These are phyloP conservation scores for Tiphia femorata DNA, from an alignment of 2,888 invertebrate species.

Conservation along the genomic window DNA sequence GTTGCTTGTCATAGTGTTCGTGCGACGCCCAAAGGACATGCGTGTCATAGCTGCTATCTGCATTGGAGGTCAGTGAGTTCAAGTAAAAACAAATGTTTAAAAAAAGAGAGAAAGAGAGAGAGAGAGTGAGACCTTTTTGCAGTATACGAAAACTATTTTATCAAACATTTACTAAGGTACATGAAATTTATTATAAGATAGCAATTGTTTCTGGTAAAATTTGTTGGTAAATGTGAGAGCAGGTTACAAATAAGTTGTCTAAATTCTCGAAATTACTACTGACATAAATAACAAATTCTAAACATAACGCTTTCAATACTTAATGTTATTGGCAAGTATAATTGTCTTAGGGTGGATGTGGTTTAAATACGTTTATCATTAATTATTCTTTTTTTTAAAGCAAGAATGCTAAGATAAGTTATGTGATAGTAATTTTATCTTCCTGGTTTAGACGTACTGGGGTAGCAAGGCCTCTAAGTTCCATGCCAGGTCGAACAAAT, in stretches of 20 bases:
- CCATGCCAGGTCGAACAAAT: slow-evolving; percentile 71
- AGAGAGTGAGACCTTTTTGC: slow-evolving; percentile 13
- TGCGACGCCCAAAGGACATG: slow-evolving; percentile 81
- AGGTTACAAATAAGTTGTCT: no score
- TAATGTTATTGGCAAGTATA: no score
- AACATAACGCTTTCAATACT: no score
- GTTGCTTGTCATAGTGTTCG: slow-evolving; percentile 82
- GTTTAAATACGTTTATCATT: no score
- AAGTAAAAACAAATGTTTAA: slow-evolving; percentile 46
- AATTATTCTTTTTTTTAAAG: no score
- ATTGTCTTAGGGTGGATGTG: no score
- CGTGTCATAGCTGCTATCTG: slow-evolving; percentile 88
- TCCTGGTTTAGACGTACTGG: slow-evolving; percentile 70
- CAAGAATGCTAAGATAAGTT: slow-evolving; percentile 6
- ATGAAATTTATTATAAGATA: neutral
- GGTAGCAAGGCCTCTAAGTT: slow-evolving; percentile 70
- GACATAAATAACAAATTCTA: no score
- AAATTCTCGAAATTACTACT: no score
- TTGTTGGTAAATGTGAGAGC: no score
- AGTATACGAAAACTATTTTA: slow-evolving; percentile 13
- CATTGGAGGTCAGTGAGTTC: slow-evolving; percentile 82
- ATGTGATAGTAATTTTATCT: slow-evolving; percentile 1
- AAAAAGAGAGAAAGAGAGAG: slow-evolving; percentile 21
- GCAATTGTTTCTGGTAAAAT: no score
- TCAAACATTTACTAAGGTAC: neutral